These are phyloP conservation scores for Isaurus tuberculatus DNA, from an alignment of 92 coral and sea anemone genomes.

Conservation along the genomic window DNA sequence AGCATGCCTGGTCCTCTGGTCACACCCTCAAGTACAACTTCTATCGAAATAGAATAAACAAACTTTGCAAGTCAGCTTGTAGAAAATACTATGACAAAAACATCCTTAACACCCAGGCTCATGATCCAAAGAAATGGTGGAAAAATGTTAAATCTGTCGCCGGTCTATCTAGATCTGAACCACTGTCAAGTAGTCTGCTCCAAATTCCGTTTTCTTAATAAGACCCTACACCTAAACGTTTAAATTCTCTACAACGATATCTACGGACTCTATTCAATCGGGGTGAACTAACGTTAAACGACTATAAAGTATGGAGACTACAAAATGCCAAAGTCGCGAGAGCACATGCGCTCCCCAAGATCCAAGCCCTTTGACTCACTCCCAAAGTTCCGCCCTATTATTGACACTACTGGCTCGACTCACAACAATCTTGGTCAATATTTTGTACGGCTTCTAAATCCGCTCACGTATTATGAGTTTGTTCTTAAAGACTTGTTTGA, in stretches of 20 bases:
- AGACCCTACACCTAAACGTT: background rate
- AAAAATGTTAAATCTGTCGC: too few relatives aligned
- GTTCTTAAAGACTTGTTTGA: background rate
- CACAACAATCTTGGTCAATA: conserved; percentile 10
- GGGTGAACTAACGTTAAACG: conserved; percentile 28
- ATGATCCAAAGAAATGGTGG: too few relatives aligned
- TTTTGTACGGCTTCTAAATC: conserved; percentile 9
- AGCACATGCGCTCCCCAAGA: conserved; percentile 62
- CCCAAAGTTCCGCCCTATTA: background rate
- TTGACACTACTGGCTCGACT: conserved; percentile 37
- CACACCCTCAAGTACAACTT: too few relatives aligned
- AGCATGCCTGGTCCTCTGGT: too few relatives aligned
- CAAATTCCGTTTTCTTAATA: too few relatives aligned
- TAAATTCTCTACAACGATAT: background rate
- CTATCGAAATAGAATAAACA: too few relatives aligned
- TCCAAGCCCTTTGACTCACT: conserved; percentile 14
- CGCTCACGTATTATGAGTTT: conserved; percentile 28
- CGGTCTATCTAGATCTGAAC: too few relatives aligned
- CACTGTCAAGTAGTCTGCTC: too few relatives aligned
- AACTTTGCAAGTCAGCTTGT: too few relatives aligned
- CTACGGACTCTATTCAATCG: conserved; percentile 9
- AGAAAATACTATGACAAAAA: too few relatives aligned
- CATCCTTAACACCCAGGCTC: too few relatives aligned
- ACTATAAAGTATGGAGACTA: conserved; percentile 21
- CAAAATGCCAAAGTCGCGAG: conserved; percentile 26